A percentile compares a stretch with the other conserved stretches of the same genome.
These are phyloP conservation scores for Chalcis sispes DNA, from an alignment of 2,888 invertebrate genomes.

Conservation along the genomic window DNA sequence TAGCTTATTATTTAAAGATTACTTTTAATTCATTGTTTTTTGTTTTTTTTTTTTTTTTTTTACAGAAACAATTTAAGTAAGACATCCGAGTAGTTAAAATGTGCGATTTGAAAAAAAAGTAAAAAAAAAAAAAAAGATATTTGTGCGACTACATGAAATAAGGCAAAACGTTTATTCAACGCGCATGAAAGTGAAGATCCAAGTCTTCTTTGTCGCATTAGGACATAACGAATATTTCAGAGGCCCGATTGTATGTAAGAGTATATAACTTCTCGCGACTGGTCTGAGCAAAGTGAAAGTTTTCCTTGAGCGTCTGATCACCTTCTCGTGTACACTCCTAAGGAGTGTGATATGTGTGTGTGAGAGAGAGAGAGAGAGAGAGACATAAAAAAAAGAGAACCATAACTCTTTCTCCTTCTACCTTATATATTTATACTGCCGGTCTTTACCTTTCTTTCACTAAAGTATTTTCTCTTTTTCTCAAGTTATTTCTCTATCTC, in stretches of 20 bases:
- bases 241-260: neutral
- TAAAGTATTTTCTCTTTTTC: constrained; percentile 18
- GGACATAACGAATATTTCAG: constrained; percentile 34
- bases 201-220: neutral
- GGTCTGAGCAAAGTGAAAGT: constrained; percentile 71
- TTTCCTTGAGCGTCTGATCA: constrained; percentile 52
- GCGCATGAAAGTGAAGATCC: constrained; percentile 48
- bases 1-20: no score
- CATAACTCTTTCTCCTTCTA: constrained; percentile 42
- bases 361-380: constrained; percentile 34
- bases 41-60: no score
- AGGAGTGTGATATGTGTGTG: neutral
- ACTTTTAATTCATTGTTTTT: no score
- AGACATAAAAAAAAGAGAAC: constrained; percentile 15
- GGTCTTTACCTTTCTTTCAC: constrained; percentile 27
- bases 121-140: neutral
- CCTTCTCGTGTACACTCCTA: no score
- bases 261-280: constrained; percentile 48
- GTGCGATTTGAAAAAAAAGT: no score
- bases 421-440: neutral
- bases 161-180: no score
- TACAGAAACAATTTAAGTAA: no score
- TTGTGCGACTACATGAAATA: neutral
- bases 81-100: no score
- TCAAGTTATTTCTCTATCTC: neutral